Percentiles rank a stretch among this genome's conserved stretches.
Conservation (phyloP, 2,113 vertebrate species). For the Felis catus region DNA sequence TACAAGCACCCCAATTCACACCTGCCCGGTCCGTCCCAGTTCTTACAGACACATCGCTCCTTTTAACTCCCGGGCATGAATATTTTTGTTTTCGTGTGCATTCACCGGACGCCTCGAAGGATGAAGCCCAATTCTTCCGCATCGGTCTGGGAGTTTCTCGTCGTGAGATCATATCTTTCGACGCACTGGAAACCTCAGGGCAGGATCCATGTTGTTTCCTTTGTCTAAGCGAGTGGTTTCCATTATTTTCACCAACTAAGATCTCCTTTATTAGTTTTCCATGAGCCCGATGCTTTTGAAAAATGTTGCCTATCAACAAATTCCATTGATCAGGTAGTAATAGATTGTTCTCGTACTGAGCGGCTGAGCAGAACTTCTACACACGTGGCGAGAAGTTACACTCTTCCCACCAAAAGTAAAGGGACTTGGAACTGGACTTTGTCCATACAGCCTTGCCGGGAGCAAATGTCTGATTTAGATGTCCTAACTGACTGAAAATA, state of each 20-base stretch:
- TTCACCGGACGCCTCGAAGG: background rate
- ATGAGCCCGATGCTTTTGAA: background rate
- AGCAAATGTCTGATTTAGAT: background rate
- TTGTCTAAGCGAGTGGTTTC: background rate
- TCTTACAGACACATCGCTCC: background rate
- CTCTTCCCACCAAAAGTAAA: background rate
- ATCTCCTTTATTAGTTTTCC: background rate
- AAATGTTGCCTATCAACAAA: constrained; percentile 33
- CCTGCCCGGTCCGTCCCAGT: background rate
- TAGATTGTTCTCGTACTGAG: background rate
- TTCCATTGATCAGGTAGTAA: background rate
- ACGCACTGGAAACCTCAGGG: background rate
- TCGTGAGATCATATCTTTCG: background rate
- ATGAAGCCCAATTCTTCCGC: background rate
- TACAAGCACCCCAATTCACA: background rate
- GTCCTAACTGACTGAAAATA: background rate
- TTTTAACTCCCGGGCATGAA: background rate
- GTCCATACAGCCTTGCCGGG: background rate
- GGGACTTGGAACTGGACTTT: background rate
- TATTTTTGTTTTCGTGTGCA: background rate
- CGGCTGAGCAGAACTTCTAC: background rate
- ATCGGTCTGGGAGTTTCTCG: background rate
- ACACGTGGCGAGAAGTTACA: background rate
- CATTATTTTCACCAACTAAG: background rate
- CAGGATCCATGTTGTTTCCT: background rate